These are phyloP conservation scores for Brachynemurus nebulosus DNA, from an alignment of 2,888 invertebrate genomes.

Conservation along the genomic window DNA sequence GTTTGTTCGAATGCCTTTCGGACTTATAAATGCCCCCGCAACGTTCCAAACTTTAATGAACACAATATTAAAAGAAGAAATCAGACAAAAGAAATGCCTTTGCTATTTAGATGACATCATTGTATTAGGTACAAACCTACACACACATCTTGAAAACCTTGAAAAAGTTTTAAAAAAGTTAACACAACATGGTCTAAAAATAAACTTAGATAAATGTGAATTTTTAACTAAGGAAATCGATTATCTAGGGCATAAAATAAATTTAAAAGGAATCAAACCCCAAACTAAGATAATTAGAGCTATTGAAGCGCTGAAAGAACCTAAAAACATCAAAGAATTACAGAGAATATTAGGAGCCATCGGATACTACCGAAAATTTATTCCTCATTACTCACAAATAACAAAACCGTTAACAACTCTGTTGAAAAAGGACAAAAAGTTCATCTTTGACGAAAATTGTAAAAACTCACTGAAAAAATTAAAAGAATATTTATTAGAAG, in stretches of 20 bases:
- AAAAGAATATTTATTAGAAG: background rate
- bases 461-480: background rate
- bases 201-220: background rate
- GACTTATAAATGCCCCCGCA: slow-evolving; percentile 20
- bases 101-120: background rate
- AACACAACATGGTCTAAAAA: background rate
- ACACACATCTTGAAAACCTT: slow-evolving; percentile 12
- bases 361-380: background rate
- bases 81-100: slow-evolving; percentile 8
- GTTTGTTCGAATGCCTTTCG: slow-evolving; percentile 21
- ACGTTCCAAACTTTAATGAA: slow-evolving; percentile 24
- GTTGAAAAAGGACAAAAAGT: background rate
- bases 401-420: background rate
- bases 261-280: background rate
- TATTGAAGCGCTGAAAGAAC: slow-evolving; percentile 3
- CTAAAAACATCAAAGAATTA: background rate
- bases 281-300: background rate
- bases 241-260: background rate
- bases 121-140: slow-evolving; percentile 10
- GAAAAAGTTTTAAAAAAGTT: slow-evolving; percentile 18
- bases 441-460: background rate
- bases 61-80: slow-evolving; percentile 18
- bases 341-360: background rate
- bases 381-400: background rate
- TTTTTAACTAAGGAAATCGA: background rate